Conservation (phyloP, 2,888 invertebrate species). For the Noctua comes region DNA sequence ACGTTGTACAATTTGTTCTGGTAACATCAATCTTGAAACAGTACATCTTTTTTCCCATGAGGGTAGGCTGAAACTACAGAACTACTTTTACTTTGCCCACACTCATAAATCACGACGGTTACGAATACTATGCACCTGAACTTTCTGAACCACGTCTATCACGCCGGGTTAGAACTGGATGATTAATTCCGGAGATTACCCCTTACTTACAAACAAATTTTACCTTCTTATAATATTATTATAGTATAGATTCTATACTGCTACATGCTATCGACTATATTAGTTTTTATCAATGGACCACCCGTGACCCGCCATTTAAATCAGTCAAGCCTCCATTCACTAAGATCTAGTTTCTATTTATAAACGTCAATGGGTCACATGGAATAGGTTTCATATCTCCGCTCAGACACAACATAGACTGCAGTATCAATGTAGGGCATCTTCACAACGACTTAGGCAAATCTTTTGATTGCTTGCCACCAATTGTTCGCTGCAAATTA, state of each 20-base stretch:
- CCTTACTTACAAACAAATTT: too few species aligned
- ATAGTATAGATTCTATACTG: too few species aligned
- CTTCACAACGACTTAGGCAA: constrained; percentile 49
- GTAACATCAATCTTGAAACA: background rate
- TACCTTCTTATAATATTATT: too few species aligned
- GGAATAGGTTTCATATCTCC: constrained; percentile 20
- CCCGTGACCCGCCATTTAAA: background rate
- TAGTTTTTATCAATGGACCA: background rate
- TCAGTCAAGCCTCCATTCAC: constrained; percentile 18
- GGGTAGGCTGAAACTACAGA: background rate
- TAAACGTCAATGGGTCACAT: constrained; percentile 17
- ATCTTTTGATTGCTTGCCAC: constrained; percentile 37
- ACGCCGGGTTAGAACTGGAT: too few species aligned
- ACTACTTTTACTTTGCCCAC: background rate
- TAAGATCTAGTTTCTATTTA: constrained; percentile 20
- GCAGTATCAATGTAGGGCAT: constrained; percentile 49
- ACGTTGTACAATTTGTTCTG: background rate
- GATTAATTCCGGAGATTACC: too few species aligned
- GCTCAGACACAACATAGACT: constrained; percentile 41
- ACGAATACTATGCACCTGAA: background rate
- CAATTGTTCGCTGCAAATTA: constrained; percentile 45
- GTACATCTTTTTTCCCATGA: background rate
- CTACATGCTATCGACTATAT: background rate
- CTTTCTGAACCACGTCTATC: background rate
- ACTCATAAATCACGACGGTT: background rate